Base-by-base conservation (phyloP, 1,140 invertebrate species). In the Mercenaria mercenaria region DNA sequence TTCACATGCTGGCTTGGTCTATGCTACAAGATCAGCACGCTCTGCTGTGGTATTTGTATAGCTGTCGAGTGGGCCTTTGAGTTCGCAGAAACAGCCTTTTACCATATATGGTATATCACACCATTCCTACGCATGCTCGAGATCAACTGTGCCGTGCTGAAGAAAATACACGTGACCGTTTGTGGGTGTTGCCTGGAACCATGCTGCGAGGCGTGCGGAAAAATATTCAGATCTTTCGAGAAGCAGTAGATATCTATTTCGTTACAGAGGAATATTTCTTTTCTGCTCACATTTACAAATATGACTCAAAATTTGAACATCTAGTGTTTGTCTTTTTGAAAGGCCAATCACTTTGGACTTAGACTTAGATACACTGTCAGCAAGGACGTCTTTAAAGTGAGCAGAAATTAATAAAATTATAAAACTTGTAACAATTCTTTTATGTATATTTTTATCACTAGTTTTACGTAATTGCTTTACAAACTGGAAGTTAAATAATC, bases 31-130 rank as follows among this genome's bases (percentile, higher is more conserved):
- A 93, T 97, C 50, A 96, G 98, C 20, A 97, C 97, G 0, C 96
- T 97, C 20, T 88, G 98, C 20, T 96, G 97, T 15, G 97, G 97
- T 0, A 97, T 98, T 0, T 96, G 97, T 39, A 96, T 97, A 64
- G 97, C 97, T 0, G 96, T 98, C 77, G 96, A 97, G 88, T 96
- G 98, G 61, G 98, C 97, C 1, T 97, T 97, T 83, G 96, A 97
- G n/a, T 98, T 98, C 92, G 98, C 98, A 26, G 97, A 97, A 90
- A 95, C 98, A 0, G 97, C 97, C 0, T 98, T 98, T 95, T 56
- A 92, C 26, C 93, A 95, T 82, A 91, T 96, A 39, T 96, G 96
- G 96, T 86, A 92, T 41, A 72, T 94, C 26, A 95, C 95, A n/a
- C 96, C 96, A 0, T 10, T 20, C 34, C 72, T 92, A 6, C n/a